Evolutionary conservation across 2,888 invertebrate species (phyloP).

Genomic region (Sarcophaga variegata): DNA sequence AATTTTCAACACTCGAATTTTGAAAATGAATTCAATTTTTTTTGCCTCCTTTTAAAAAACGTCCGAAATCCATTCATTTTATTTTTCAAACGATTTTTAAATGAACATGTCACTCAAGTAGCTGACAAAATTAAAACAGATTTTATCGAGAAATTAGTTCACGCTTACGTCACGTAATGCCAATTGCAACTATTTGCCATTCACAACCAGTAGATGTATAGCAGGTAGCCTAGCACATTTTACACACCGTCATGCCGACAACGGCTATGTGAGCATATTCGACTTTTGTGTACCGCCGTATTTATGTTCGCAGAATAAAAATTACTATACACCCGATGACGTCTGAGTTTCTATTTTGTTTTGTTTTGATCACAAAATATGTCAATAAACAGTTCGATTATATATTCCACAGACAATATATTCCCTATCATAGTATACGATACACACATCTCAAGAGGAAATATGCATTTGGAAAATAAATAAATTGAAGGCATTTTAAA

Average conservation of each 20-base stretch:
- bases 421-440: too few species aligned
- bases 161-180: slow-evolving; percentile 40
- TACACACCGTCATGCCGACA: not conserved
- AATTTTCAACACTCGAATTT: too few species aligned
- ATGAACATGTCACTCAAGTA: too few species aligned
- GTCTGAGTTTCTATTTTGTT: slow-evolving; percentile 3
- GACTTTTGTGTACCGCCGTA: not conserved
- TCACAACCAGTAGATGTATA: not conserved
- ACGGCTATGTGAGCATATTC: not conserved
- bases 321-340: slow-evolving; percentile 9
- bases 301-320: slow-evolving; percentile 7
- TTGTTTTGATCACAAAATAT: not conserved
- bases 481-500: not conserved
- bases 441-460: not conserved
- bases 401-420: too few species aligned
- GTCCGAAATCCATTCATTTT: too few species aligned
- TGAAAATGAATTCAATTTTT: too few species aligned
- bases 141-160: not conserved
- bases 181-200: slow-evolving; percentile 4
- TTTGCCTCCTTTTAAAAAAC: too few species aligned
- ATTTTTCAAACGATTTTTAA: too few species aligned
- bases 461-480: not conserved
- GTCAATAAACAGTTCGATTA: too few species aligned
- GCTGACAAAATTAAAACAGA: too few species aligned
- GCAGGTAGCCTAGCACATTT: slow-evolving; percentile 13